Conservation (phyloP, 1,140 invertebrate species). For the Drosophila nigromelanica region DNA sequence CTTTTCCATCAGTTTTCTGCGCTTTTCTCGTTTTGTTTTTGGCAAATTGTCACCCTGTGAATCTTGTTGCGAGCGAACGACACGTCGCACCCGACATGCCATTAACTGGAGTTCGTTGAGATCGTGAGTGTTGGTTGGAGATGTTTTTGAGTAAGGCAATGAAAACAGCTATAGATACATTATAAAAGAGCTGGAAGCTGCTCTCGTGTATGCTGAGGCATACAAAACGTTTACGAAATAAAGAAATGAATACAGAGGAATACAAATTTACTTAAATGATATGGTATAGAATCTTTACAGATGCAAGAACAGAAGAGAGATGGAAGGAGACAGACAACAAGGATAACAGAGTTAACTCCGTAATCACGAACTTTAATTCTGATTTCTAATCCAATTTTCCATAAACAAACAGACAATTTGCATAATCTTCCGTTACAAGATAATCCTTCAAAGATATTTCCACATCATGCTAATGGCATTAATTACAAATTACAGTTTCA, state of each 20-base stretch:
- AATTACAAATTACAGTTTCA: not conserved
- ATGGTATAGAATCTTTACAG: too few species aligned
- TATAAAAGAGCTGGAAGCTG: not conserved
- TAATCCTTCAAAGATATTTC: not conserved
- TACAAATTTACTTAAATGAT: too few species aligned
- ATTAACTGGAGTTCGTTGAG: slow-evolving; percentile 28
- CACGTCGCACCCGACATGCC: slow-evolving; percentile 35
- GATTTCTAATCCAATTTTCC: too few species aligned
- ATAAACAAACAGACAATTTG: too few species aligned
- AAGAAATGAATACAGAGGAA: too few species aligned
- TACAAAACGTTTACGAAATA: not conserved
- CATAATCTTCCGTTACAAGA: too few species aligned
- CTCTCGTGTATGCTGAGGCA: too few species aligned
- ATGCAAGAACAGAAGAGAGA: too few species aligned
- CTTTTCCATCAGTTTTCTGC: not conserved
- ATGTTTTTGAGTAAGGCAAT: slow-evolving; percentile 18
- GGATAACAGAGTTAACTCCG: too few species aligned
- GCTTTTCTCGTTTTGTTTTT: slow-evolving; percentile 5
- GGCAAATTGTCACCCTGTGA: slow-evolving; percentile 39
- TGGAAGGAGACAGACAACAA: too few species aligned
- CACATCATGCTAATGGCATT: not conserved
- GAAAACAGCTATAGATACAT: not conserved
- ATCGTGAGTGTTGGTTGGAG: slow-evolving; percentile 10
- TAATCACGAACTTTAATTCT: too few species aligned
- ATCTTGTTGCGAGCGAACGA: slow-evolving; percentile 14